phyloP scores from a whole-genome alignment of 1,140 invertebrate species.

The Kradibia gibbosae region DNA sequence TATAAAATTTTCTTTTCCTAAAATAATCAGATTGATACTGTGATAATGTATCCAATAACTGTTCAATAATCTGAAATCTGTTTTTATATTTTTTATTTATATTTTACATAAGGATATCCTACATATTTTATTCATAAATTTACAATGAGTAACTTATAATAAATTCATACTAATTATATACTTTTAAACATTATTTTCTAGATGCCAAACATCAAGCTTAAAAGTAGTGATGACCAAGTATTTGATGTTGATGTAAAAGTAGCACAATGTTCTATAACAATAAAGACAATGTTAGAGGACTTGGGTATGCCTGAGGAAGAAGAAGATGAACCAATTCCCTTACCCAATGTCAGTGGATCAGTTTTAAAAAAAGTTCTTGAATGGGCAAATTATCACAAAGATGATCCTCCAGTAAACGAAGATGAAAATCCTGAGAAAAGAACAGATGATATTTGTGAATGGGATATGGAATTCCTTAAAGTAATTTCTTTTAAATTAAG shows the following conservation, averaged over 20 bases:
- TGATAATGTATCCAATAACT: no score
- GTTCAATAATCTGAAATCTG: no score
- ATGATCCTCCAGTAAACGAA: constrained; percentile 70
- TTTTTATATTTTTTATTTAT: no score
- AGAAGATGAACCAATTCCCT: constrained; percentile 77
- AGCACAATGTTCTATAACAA: constrained; percentile 79
- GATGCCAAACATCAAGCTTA: constrained; percentile 74
- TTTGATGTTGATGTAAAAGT: constrained; percentile 83
- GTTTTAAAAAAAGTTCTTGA: constrained; percentile 78
- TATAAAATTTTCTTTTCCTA: no score
- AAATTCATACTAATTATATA: no score
- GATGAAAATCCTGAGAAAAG: constrained; percentile 46
- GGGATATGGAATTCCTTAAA: constrained; percentile 83
- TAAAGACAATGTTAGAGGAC: constrained; percentile 83
- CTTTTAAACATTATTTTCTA: constrained; percentile 8
- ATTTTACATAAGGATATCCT: no score
- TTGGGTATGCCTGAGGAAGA: constrained; percentile 75
- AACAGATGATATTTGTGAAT: constrained; percentile 64
- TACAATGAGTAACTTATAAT: no score
- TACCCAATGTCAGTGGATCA: constrained; percentile 81
- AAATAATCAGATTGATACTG: no score
- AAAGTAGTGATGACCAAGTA: constrained; percentile 79
- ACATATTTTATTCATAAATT: no score
- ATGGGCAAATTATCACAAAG: constrained; percentile 75
- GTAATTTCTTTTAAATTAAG: constrained; percentile 54